phyloP scores from a whole-genome alignment of 2,113 vertebrate species.

The Myiopsitta monachus region DNA sequence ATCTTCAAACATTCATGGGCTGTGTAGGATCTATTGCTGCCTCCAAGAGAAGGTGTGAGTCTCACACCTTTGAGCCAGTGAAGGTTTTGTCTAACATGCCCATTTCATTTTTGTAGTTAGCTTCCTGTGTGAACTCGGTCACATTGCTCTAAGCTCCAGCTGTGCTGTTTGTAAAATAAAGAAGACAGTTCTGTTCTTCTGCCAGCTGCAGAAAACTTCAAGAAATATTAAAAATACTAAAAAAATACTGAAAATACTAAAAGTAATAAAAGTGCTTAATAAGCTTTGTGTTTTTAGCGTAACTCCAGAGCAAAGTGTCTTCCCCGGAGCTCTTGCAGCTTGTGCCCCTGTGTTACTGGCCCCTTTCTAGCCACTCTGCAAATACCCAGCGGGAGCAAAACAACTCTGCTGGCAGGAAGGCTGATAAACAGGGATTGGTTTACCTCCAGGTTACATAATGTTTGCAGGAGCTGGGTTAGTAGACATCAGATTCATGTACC shows the following conservation, averaged over 20 bases:
- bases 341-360: background rate
- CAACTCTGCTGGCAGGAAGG: background rate
- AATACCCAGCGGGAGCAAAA: background rate
- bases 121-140: background rate
- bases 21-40: background rate
- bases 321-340: background rate
- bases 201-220: background rate
- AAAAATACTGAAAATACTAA: background rate
- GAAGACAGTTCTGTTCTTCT: background rate
- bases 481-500: background rate
- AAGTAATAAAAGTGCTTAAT: background rate
- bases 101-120: background rate
- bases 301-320: background rate
- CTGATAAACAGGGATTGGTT: constrained; percentile 28
- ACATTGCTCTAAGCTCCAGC: background rate
- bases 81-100: background rate
- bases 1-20: background rate
- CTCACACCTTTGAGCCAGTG: background rate
- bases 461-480: background rate
- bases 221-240: background rate
- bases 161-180: background rate
- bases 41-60: background rate
- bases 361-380: background rate
- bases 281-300: background rate
- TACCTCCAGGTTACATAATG: constrained; percentile 40